Evolutionary conservation across 2,797 vertebrate species (phyloP), one percentile per base, ranked within the genome.

Genomic region (Melanotaenia nigrans): DNA sequence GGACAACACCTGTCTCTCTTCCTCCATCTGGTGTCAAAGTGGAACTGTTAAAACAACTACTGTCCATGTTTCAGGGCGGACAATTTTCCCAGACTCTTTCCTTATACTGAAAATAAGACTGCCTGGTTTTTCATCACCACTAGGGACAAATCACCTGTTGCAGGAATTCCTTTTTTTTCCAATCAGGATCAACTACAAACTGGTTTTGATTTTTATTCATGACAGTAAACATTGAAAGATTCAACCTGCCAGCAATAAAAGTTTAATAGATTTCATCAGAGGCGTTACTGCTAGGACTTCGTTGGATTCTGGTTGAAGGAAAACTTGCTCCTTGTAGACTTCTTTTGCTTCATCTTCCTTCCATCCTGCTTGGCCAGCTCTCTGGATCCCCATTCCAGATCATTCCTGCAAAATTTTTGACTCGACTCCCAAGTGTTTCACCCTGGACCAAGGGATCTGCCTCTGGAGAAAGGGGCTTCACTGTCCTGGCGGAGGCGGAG

Each of bases 381-480:
- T 84, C 86, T 87, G 90, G 87, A 87, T 86, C 61, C 61, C 76
- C 73, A 62, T 74, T 91, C 84, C 84, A 87, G 83, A 90, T 88
- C 74, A 84, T 93, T 93, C 89, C 92, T 87, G 79, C 71, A 56
- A 83, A 71, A 45, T 63, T 80, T 47, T 82, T 75, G 78, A 89
- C 76, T 71, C 45, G 6, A n/a, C 75, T 79, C 71, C 58, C 64
- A 82, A 71, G 77, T 73, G 85, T 78, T 79, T 87, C 91, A 94
- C 79, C 90, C 94, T 95, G 94, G 93, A 94, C 91, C 85, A 92
- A 92, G 90, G 89, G 90, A 85, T 86, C 91, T 79, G 87, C 91
- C 85, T 91, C 90, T 93, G 84, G 73, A 87, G 76, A 86, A 90
- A 92, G 90, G 90, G 88, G 87, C 92, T 83, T 88, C 74, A 70